phyloP scores from a whole-genome alignment of 1,140 invertebrate species.

The Pinna nobilis region DNA sequence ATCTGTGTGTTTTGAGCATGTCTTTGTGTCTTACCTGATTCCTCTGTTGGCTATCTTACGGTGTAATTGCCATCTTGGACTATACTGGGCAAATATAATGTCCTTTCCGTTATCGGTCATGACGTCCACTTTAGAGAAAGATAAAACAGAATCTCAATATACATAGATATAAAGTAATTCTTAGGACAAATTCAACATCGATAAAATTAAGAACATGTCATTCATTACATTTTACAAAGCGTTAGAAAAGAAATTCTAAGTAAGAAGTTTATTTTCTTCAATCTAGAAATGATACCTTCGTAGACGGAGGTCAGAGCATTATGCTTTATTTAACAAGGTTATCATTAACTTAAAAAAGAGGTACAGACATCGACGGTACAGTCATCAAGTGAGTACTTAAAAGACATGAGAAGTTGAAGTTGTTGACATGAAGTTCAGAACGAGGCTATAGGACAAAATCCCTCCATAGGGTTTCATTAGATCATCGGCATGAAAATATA shows the following conservation, averaged over 20 bases:
- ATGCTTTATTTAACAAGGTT: too few species aligned
- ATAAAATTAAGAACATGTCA: neutral
- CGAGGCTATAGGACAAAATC: too few species aligned
- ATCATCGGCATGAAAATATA: neutral
- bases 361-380: neutral
- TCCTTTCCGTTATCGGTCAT: conserved; percentile 27
- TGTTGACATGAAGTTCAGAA: too few species aligned
- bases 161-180: neutral
- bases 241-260: too few species aligned
- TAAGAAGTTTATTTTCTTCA: too few species aligned
- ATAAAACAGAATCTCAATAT: neutral
- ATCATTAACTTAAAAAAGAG: too few species aligned
- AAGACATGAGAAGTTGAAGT: neutral
- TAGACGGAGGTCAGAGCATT: too few species aligned
- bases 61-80: conserved; percentile 27
- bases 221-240: too few species aligned
- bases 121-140: neutral
- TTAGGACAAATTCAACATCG: neutral
- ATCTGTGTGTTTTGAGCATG: neutral
- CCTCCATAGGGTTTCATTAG: too few species aligned
- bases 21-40: conserved; percentile 56
- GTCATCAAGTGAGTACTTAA: neutral
- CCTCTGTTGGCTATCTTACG: conserved; percentile 18
- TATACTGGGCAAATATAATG: conserved; percentile 17
- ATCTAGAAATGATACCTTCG: too few species aligned